Conservation (phyloP, 1,140 invertebrate genomes). For the Drosophila lini region DNA sequence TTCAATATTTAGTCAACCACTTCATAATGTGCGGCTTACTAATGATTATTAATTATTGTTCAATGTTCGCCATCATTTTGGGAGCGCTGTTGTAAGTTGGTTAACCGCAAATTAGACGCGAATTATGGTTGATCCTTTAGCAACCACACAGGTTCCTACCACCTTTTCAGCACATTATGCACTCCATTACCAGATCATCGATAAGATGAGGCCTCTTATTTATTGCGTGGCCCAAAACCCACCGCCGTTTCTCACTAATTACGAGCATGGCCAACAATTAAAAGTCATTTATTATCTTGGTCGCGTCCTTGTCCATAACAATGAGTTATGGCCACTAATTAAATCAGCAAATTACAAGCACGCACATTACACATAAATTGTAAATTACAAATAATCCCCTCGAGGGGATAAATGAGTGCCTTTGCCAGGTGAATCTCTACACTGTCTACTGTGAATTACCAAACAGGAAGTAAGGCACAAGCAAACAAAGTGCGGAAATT, state of each 20-base stretch:
- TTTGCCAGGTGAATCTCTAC: conserved; percentile 19
- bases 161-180: conserved; percentile 56
- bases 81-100: conserved; percentile 35
- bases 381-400: conserved; percentile 62
- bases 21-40: conserved; percentile 80
- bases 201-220: conserved; percentile 54
- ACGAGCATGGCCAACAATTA: conserved; percentile 65
- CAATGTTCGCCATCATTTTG: conserved; percentile 58
- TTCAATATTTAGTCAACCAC: conserved; percentile 82
- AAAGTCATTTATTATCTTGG: conserved; percentile 76
- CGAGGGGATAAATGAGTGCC: conserved; percentile 20
- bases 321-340: conserved; percentile 79
- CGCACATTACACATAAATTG: conserved; percentile 75
- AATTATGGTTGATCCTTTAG: conserved; percentile 30
- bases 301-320: conserved; percentile 59
- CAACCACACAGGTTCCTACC: not conserved
- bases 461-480: not conserved
- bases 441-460: not conserved
- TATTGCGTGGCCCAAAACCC: conserved; percentile 23
- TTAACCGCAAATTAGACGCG: conserved; percentile 69
- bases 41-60: conserved; percentile 82
- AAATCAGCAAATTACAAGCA: conserved; percentile 81
- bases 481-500: not conserved
- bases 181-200: conserved; percentile 67
- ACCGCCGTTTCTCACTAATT: conserved; percentile 50